Evolutionary conservation across 1,140 invertebrate species (phyloP), one percentile per base, ranked within the genome.

Genomic region (Glomeris maerens): DNA sequence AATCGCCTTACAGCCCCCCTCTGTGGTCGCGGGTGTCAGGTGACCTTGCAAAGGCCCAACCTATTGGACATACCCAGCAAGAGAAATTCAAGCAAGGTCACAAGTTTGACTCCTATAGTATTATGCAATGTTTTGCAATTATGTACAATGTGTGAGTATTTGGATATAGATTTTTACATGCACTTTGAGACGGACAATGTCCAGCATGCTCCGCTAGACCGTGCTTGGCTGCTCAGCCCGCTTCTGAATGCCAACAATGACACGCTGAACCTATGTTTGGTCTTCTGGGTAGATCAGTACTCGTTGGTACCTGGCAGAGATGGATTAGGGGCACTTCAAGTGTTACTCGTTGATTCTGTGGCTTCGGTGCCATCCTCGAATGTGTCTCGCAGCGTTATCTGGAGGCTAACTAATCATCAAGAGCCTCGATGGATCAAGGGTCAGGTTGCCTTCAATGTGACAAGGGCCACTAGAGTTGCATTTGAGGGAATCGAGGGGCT

Each of bases 401-500:
- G 49, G 49, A 44, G 49, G 21, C 28, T 50, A 2, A 31, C 27
- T 3, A 50, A 50, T 29, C 39, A 44, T 28, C 49, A 50, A 25
- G 3, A 3, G 3, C 29, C 49, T n/a, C 17, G 25, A 45, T 50
- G 49, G 49, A 25, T 50, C 4, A 31, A 45, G 14, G 20, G 4
- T 47, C 40, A 50, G 45, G 49, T 45, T 5, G 2, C 40, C n/a
- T 21, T 50, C 45, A 7, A 3, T 2, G 17, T 25, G 2, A 21
- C 10, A 45, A 47, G 10, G 5, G 10, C 4, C 17, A 47, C 10
- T 31, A 4, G 38, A n/a, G 10, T 50, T 5, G 49, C 49, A 25
- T 50, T 50, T 45, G 40, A 50, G 45, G 49, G 49, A 3, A 45
- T 50, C 25, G 20, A 31, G 31, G 49, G 49, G 14, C 26, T 25